These are phyloP conservation scores for Pardalotus punctatus DNA, from an alignment of 2,113 vertebrate genomes.

Conservation along the genomic window DNA sequence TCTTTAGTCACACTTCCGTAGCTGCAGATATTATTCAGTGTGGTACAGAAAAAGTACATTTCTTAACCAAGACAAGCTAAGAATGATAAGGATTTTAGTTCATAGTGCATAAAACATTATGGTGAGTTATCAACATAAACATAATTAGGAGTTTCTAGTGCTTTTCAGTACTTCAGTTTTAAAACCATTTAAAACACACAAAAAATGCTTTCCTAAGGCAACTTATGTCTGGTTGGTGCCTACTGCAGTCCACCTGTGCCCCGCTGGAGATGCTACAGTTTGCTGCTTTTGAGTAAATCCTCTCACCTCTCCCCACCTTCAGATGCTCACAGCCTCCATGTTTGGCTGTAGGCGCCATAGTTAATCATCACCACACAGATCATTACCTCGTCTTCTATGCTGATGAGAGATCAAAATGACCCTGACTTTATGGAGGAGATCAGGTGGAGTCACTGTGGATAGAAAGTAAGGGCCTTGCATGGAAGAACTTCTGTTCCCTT, in stretches of 20 bases:
- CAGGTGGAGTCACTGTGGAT: background rate
- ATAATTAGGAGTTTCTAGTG: background rate
- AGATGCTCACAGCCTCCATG: background rate
- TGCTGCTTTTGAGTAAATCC: background rate
- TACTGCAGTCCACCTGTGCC: background rate
- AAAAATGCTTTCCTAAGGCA: background rate
- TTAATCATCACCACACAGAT: background rate
- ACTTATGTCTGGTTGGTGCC: background rate
- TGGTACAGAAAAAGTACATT: background rate
- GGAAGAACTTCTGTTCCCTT: background rate
- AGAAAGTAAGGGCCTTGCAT: background rate
- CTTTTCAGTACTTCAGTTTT: background rate
- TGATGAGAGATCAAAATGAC: background rate
- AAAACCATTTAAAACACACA: background rate
- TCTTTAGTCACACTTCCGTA: background rate
- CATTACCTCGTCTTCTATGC: accelerated
- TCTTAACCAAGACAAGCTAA: background rate
- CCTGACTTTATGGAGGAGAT: background rate
- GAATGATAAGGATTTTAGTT: background rate
- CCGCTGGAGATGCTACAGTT: background rate
- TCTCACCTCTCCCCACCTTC: background rate
- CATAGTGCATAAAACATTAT: background rate
- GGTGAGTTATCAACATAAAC: background rate
- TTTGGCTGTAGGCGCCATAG: background rate
- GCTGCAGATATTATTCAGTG: background rate